These are phyloP conservation scores for Bovichtus diacanthus DNA, from an alignment of 2,797 vertebrate species.

Conservation along the genomic window DNA sequence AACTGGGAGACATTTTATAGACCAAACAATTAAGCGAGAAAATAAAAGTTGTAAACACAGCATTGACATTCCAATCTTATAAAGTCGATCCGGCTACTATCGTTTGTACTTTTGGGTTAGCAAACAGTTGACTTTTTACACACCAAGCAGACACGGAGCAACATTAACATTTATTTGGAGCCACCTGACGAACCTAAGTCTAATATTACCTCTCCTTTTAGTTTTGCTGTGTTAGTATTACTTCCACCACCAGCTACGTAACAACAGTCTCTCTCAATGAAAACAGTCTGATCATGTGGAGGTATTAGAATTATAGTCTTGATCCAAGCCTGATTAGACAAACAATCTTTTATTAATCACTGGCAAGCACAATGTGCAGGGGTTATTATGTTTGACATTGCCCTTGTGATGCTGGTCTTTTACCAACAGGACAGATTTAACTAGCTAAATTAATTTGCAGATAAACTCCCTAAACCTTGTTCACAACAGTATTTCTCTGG, in stretches of 20 bases:
- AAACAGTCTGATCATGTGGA: slow-evolving; percentile 42
- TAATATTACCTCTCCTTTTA: background rate
- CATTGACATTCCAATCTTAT: no score
- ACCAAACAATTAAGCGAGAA: no score
- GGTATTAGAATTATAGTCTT: slow-evolving; percentile 32
- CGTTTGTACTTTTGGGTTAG: background rate
- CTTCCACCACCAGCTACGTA: background rate
- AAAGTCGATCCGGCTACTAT: no score
- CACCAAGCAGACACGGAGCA: background rate
- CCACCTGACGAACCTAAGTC: background rate
- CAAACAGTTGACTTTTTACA: background rate
- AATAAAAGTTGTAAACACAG: no score
- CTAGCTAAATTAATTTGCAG: slow-evolving; percentile 19
- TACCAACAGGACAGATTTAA: slow-evolving; percentile 53
- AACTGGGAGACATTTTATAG: no score
- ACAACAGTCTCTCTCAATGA: slow-evolving; percentile 28
- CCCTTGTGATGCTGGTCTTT: slow-evolving; percentile 48
- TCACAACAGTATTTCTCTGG: slow-evolving; percentile 23
- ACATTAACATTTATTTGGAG: background rate
- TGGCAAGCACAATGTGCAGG: slow-evolving; percentile 20
- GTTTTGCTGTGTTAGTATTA: background rate
- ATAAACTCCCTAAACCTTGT: slow-evolving; percentile 33
- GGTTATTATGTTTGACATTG: slow-evolving; percentile 46
- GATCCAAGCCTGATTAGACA: slow-evolving; percentile 51
- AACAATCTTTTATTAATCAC: slow-evolving; percentile 47